Percentiles rank a stretch among this genome's conserved stretches.
phyloP scores from a whole-genome alignment of 2,113 vertebrate species.

The Verasper variegatus region DNA sequence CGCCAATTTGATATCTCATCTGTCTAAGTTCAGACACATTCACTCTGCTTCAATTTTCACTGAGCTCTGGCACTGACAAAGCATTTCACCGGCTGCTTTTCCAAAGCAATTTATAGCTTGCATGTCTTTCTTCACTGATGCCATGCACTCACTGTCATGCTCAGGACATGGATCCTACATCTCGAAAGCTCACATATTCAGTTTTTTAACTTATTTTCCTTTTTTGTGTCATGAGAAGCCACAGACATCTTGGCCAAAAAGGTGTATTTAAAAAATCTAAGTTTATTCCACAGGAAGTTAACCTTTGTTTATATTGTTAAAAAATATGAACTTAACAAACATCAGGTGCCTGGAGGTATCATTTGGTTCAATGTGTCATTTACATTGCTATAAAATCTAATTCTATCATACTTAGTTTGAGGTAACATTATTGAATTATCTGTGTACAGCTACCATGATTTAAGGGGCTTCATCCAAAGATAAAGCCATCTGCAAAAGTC shows the following conservation, averaged over 20 bases:
- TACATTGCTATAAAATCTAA: too few species aligned
- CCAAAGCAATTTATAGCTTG: constrained; percentile 45
- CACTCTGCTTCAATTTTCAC: constrained; percentile 58
- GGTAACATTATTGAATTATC: too few species aligned
- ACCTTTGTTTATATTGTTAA: too few species aligned
- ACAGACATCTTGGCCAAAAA: background rate
- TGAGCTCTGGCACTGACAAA: constrained; percentile 28
- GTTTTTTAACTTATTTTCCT: background rate
- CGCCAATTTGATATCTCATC: constrained; percentile 71
- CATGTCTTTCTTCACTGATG: constrained; percentile 2
- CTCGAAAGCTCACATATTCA: constrained; percentile 5
- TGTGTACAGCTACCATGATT: too few species aligned
- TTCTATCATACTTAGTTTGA: too few species aligned
- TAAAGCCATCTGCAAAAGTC: too few species aligned
- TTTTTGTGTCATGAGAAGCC: background rate
- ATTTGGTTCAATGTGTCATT: too few species aligned
- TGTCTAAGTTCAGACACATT: constrained; percentile 62
- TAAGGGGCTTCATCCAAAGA: too few species aligned
- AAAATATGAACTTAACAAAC: too few species aligned
- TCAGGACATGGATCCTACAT: constrained; percentile 5
- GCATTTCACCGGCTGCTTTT: constrained; percentile 20
- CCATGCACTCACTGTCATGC: background rate
- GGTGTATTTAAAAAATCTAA: too few species aligned
- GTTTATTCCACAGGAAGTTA: too few species aligned
- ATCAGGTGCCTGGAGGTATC: too few species aligned